phyloP scores from a whole-genome alignment of 2,113 vertebrate species.

The Psilopsiagon aurifrons region DNA sequence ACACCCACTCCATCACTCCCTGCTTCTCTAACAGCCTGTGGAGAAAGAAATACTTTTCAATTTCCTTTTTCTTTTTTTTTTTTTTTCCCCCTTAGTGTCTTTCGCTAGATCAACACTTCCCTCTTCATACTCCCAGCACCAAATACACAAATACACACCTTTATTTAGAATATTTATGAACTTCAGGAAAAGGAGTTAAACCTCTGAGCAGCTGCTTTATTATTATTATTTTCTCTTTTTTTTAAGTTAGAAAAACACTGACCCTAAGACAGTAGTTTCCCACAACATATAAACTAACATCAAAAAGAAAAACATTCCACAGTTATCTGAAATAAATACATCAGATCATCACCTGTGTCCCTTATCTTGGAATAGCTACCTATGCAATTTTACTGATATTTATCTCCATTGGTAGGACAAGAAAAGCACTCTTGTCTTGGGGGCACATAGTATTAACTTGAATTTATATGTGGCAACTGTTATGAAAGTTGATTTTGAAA shows the following conservation, averaged over 20 bases:
- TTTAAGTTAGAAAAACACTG: background rate
- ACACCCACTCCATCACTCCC: background rate
- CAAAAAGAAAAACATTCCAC: background rate
- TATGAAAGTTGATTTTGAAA: background rate
- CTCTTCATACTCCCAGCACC: background rate
- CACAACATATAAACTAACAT: background rate
- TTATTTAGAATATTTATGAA: background rate
- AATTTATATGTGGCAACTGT: background rate
- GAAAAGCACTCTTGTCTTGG: background rate
- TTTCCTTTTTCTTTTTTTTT: background rate
- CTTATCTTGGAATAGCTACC: background rate
- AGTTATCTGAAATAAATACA: background rate
- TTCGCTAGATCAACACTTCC: background rate
- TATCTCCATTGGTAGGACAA: background rate
- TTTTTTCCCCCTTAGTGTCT: background rate
- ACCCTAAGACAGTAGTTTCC: background rate
- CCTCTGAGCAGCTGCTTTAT: rapidly evolving
- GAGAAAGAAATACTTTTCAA: background rate
- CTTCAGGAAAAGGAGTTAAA: background rate
- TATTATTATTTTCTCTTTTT: background rate
- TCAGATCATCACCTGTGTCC: background rate
- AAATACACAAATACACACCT: background rate
- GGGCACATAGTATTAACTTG: background rate
- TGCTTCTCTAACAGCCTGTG: background rate
- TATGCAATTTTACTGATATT: background rate